A percentile compares a stretch with the other conserved stretches of the same genome.
Evolutionary conservation across 2,888 invertebrate species (phyloP).

Genomic region (Asteroscopus sphinx): DNA sequence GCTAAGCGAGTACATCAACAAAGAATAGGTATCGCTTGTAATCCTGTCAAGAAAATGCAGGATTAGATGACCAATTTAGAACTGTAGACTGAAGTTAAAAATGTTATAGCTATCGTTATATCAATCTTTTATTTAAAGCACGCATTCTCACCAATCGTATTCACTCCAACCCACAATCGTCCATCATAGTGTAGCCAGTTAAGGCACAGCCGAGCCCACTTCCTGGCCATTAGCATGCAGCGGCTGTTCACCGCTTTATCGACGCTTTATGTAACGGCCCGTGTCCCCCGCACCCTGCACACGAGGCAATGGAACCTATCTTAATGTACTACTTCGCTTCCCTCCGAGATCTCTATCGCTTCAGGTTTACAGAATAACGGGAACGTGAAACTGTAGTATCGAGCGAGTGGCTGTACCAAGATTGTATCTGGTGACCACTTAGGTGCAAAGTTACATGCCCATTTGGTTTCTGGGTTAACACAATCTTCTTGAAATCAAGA

Average conservation of each 20-base stretch:
- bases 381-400: conserved; percentile 15
- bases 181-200: conserved; percentile 34
- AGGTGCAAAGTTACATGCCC: background rate
- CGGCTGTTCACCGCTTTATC: conserved; percentile 41
- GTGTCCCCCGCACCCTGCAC: conserved; percentile 18
- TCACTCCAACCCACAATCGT: conserved; percentile 6
- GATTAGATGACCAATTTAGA: no score
- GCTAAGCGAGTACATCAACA: background rate
- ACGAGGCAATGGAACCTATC: conserved; percentile 41
- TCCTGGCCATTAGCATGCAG: conserved; percentile 65
- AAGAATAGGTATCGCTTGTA: no score
- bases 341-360: conserved; percentile 22
- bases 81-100: no score
- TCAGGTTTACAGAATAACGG: conserved; percentile 5
- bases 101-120: background rate
- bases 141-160: conserved; percentile 16
- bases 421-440: conserved; percentile 24
- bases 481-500: conserved; percentile 1
- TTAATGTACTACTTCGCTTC: conserved; percentile 3
- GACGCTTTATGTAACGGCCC: conserved; percentile 61
- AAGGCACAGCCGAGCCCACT: conserved; percentile 39
- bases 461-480: conserved; percentile 11
- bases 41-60: no score
- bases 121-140: conserved; percentile 19
- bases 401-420: conserved; percentile 7